These are phyloP conservation scores for Crotalus viridis DNA, from an alignment of 2,113 vertebrate species.

Conservation along the genomic window DNA sequence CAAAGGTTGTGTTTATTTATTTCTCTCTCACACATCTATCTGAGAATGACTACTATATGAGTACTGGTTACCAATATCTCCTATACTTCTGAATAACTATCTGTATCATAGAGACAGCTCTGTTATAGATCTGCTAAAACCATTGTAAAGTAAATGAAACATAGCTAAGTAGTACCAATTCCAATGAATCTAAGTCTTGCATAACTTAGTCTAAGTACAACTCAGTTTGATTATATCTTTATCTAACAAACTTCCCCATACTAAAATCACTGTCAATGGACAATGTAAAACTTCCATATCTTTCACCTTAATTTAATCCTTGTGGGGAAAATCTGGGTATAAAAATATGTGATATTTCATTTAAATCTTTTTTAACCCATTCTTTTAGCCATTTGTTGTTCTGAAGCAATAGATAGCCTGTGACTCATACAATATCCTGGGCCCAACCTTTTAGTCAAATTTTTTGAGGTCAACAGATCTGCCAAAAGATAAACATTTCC, in stretches of 20 bases:
- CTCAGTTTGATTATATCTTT: neutral
- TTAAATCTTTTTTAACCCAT: neutral
- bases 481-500: neutral
- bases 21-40: neutral
- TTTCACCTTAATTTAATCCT: neutral
- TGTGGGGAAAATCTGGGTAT: neutral
- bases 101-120: neutral
- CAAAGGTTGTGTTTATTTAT: neutral
- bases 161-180: neutral
- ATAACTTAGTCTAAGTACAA: neutral
- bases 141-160: neutral
- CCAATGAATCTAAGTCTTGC: neutral
- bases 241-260: neutral
- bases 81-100: neutral
- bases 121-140: neutral
- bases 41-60: neutral
- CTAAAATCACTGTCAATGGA: neutral
- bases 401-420: constrained; percentile 9
- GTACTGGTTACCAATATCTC: neutral
- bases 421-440: constrained; percentile 16
- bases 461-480: constrained; percentile 27
- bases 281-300: neutral
- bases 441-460: constrained; percentile 1
- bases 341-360: neutral
- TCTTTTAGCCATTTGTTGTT: neutral